Evolutionary conservation across 2,797 vertebrate species (phyloP), one percentile per base, ranked within the genome.

Genomic region (Lagodon rhomboides): DNA sequence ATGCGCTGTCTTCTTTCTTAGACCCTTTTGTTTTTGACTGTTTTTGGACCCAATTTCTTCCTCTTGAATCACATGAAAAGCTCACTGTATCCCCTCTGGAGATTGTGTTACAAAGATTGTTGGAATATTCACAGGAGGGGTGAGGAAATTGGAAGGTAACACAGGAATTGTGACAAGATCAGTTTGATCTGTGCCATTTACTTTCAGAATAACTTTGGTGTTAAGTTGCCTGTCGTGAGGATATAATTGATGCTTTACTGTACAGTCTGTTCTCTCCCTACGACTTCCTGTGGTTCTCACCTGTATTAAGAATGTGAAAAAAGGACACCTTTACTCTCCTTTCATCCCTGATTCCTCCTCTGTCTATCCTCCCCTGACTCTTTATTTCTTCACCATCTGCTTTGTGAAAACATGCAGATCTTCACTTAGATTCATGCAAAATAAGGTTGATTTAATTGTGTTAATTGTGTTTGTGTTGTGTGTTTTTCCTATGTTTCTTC

Each of bases 101-200:
- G 20, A 62, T 10, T 73, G 55, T 50, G 20, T 51, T 34, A 1
- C 22, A 18, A n/a, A 41, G 51, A 47, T 34, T 17, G 34, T 46
- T 44, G 43, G 22, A 75, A 62, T 64, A 22, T 67, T 77, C 58
- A 54, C 23, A 20, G 64, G 23, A 49, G 43, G 4, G 51, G 58
- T 11, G 8, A 63, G 56, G 59, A 47, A 53, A 62, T 70, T 38
- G 17, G 63, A 70, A 43, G 22, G 34, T 72, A 18, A 54, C 15
- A 46, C 60, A 38, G 10, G 10, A 38, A 38, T 11, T 38, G 38
- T 38, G 38, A 38, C 38, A 64, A 41, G 25, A 62, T 74, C 25
- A 2, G 60, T 73, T 76, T 64, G 64, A 54, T 63, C 30, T 30
- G 12, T 56, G 59, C 58, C 43, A 18, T 73, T 60, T 72, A 30